phyloP scores from a whole-genome alignment of 2,888 invertebrate species.

The Sinopyrophorus schimmeli region DNA sequence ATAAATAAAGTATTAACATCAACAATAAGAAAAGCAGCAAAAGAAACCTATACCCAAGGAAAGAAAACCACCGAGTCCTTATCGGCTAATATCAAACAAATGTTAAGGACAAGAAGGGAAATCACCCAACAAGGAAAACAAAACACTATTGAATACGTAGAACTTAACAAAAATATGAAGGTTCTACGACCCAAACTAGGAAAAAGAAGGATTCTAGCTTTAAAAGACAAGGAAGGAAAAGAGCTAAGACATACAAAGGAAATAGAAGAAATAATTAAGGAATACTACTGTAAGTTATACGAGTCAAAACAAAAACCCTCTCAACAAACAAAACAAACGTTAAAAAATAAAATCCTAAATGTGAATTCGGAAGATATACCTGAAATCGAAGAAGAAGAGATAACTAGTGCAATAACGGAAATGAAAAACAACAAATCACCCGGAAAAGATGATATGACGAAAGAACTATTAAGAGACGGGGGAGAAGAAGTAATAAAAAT shows the following conservation, averaged over 20 bases:
- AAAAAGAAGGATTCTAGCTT: constrained; percentile 1
- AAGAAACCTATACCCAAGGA: constrained; percentile 1
- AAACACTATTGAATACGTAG: constrained; percentile 5
- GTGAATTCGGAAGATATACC: background rate
- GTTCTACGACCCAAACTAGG: background rate
- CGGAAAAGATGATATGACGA: constrained; percentile 7
- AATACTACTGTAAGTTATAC: background rate
- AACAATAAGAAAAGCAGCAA: constrained; percentile 4
- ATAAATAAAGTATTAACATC: constrained; percentile 1
- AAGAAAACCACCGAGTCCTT: background rate
- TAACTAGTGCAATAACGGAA: constrained; percentile 1
- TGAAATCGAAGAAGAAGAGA: background rate
- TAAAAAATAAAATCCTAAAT: constrained; percentile 4
- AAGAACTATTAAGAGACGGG: background rate
- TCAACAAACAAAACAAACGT: background rate
- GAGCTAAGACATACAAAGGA: constrained; percentile 2
- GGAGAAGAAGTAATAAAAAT: constrained; percentile 2
- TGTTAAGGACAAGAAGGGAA: background rate
- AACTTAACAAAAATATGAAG: background rate
- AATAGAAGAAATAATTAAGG: constrained; percentile 2
- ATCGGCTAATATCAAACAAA: constrained; percentile 2
- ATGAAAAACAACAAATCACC: constrained; percentile 6
- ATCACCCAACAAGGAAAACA: constrained; percentile 1
- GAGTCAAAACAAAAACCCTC: constrained; percentile 1
- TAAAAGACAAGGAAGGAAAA: constrained; percentile 6